phyloP scores from a whole-genome alignment of 2,888 invertebrate genomes.

The Eupsilia transversa region DNA sequence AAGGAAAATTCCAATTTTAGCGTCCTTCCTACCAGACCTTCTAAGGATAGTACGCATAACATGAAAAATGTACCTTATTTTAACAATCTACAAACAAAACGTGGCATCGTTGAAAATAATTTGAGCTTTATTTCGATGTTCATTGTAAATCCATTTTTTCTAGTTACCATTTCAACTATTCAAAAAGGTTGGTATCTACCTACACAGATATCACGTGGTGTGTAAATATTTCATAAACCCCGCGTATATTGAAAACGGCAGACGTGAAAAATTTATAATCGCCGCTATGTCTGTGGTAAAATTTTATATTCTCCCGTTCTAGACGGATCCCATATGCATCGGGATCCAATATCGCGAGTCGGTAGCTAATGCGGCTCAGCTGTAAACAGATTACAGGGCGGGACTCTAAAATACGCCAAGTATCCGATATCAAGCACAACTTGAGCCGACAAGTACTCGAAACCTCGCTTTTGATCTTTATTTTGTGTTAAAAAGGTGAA shows the following conservation, averaged over 20 bases:
- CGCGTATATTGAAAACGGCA: conserved; percentile 56
- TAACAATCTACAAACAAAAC: neutral
- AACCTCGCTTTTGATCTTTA: conserved; percentile 73
- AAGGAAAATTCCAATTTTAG: too few relatives aligned
- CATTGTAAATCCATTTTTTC: neutral
- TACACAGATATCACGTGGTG: conserved; percentile 1
- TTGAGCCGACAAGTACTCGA: conserved; percentile 70
- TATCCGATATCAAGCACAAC: conserved; percentile 71
- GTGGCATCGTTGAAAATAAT: neutral
- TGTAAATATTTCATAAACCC: conserved; percentile 43
- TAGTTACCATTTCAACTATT: neutral
- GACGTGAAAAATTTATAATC: conserved; percentile 59
- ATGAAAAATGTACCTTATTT: too few relatives aligned
- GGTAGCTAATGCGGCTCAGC: conserved; percentile 65
- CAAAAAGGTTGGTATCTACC: neutral
- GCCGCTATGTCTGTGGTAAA: conserved; percentile 46
- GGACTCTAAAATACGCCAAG: conserved; percentile 60
- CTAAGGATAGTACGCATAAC: too few relatives aligned
- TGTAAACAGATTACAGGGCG: conserved; percentile 68
- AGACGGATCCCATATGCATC: conserved; percentile 62
- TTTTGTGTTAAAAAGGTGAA: conserved; percentile 71
- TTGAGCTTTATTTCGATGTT: neutral
- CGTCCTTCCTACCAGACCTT: too few relatives aligned
- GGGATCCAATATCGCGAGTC: conserved; percentile 67
- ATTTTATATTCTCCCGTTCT: conserved; percentile 61